Percentiles rank a stretch among this genome's conserved stretches.
Evolutionary conservation across 2,797 vertebrate genomes (phyloP).

Genomic region (Pseudocheirus occidentalis): DNA sequence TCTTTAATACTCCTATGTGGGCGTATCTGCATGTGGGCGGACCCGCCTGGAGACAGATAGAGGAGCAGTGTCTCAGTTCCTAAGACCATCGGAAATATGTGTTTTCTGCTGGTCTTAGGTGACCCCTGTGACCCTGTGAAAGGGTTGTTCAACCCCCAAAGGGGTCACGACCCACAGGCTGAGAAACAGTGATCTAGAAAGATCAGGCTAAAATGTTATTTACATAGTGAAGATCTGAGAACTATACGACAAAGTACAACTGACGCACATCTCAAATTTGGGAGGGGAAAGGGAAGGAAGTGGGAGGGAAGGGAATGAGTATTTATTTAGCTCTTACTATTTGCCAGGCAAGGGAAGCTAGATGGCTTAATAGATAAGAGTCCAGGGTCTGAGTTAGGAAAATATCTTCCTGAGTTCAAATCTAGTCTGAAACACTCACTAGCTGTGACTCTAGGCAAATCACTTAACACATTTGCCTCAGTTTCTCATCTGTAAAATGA

Average conservation of each 20-base stretch:
- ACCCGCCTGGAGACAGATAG: too few relatives aligned
- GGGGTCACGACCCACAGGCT: too few relatives aligned
- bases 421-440: neutral
- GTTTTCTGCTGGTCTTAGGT: too few relatives aligned
- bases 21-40: too few relatives aligned
- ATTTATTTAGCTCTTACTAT: neutral
- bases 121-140: too few relatives aligned
- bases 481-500: neutral
- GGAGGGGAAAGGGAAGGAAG: neutral
- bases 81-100: too few relatives aligned
- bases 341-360: neutral
- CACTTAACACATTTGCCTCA: neutral
- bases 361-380: neutral
- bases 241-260: neutral
- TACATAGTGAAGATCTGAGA: neutral
- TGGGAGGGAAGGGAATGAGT: neutral
- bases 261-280: neutral
- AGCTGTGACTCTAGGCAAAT: neutral
- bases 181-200: neutral
- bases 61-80: too few relatives aligned
- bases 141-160: too few relatives aligned
- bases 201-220: neutral
- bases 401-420: neutral
- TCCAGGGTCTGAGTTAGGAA: neutral
- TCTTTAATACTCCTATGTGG: too few relatives aligned